Base-by-base conservation (phyloP, 2,113 vertebrate genomes). In the Stigmatopora nigra region DNA sequence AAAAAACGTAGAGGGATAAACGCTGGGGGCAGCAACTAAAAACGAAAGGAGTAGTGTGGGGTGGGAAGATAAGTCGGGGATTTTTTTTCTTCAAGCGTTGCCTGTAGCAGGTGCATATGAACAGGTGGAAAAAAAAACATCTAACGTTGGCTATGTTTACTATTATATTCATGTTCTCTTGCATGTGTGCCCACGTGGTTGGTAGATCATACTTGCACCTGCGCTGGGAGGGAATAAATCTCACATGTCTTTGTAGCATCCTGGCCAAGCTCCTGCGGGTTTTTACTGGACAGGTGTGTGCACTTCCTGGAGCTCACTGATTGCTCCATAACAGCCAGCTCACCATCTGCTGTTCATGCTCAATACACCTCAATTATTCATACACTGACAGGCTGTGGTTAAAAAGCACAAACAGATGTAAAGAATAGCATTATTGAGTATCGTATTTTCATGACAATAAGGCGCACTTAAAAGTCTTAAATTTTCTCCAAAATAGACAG, bases 331-430 rank as follows among this genome's bases (percentile, higher is more conserved):
- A 75, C 61, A 31, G 77, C 79, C 72, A 79, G 83, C 82, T 76
- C 63, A 63, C 83, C 86, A 89, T 89, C 87, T 89, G 88, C 81
- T 83, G 83, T 82, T 73, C 82, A 78, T 69, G 80, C 76, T 86
- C 81, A 78, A 77, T 83, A 82, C 78, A 71, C 70, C 72, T 89
- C 77, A 85, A 89, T 87, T 86, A 88, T 89, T 89, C 79, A 89
- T 86, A 71, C 10, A 4, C 61, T 65, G 67, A 71, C 71, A 67
- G 69, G 56, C 72, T 70, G 72, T 20, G 25, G 70, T 70, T 81
- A 72, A 64, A 64, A 45, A 25, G 8, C 55, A 49, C 68, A 47
- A 36, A 53, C 19, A 57, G 61, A 67, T 70, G 45, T 13, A 22
- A 61, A 61, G 58, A 44, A 45, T 61, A 8, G 36, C 25, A 17